Conservation (phyloP, 2,113 vertebrate species). For the Rhizomys pruinosus region DNA sequence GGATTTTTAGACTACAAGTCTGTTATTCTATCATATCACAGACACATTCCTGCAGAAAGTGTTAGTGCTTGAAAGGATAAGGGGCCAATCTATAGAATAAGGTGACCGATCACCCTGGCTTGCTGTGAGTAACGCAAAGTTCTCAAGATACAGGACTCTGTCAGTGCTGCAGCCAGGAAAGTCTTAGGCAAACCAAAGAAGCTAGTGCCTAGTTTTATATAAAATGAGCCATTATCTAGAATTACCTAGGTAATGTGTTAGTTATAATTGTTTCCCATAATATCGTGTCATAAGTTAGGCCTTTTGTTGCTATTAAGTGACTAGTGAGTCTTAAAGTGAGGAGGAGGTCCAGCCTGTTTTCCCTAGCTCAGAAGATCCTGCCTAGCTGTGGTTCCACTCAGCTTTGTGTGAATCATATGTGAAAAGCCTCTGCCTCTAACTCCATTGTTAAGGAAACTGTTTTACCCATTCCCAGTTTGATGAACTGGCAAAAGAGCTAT, state of each 20-base stretch:
- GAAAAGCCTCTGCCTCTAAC: constrained; percentile 20
- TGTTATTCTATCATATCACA: neutral
- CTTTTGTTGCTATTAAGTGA: constrained; percentile 44
- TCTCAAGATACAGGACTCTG: constrained; percentile 25
- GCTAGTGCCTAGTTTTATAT: neutral
- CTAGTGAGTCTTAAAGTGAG: constrained; percentile 20
- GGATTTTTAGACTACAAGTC: constrained; percentile 24
- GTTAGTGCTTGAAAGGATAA: constrained; percentile 9
- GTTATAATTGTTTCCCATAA: constrained; percentile 50
- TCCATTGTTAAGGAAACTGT: constrained; percentile 10
- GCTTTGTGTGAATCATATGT: constrained; percentile 23
- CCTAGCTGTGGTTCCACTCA: constrained; percentile 25
- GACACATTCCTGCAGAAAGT: neutral
- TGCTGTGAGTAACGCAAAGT: neutral
- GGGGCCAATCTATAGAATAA: constrained; percentile 10
- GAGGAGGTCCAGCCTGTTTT: constrained; percentile 11
- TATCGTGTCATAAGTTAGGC: constrained; percentile 39
- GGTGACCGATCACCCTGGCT: neutral
- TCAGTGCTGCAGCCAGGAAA: constrained; percentile 9
- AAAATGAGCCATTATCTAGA: constrained; percentile 45
- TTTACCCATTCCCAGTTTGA: constrained; percentile 47
- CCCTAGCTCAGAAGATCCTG: neutral
- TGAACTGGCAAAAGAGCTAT: constrained; percentile 55
- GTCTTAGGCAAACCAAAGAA: neutral
- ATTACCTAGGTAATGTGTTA: constrained; percentile 38